Base-by-base conservation (phyloP, 2,888 invertebrate species). In the Lacanobia oleracea region DNA sequence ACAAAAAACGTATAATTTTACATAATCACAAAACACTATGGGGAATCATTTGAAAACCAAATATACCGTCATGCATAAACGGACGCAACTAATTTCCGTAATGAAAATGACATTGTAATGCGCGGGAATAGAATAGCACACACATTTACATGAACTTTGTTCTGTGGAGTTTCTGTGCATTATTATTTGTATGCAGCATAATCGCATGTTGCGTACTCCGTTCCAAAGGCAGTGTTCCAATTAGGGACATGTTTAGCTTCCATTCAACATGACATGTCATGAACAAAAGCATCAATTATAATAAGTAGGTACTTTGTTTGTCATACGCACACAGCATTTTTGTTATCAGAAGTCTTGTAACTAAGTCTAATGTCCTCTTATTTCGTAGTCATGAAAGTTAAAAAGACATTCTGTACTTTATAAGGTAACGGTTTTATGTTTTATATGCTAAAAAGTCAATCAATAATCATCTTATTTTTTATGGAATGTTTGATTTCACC, bases 121-220 rank as follows among this genome's bases (percentile, higher is more conserved):
- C 48, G 69, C 62, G 75, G 68, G 60, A 72, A 79, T 77, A 61
- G 72, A 65, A 83, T 72, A 68, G 67, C 67, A 67, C 51, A 64
- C 66, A 65, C 77, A 76, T 81, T 80, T 74, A 82, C 73, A 77
- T 82, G 81, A 77, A 85, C 83, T 85, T 84, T 84, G 83, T 82
- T 77, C 77, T 40, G 54, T 66, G 45, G 43, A 59, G 67, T 73
- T 59, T 64, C 64, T 67, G 75, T 77, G 77, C 67, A 74, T 71
- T 78, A 64, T 67, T 45, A 53, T 66, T 50, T 67, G 68, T 67
- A 80, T 76, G 59, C 65, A 67, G 50, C 33, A 37, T 65, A 69
- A 77, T 73, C 63, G 37, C 63, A 77, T 60, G 60, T 45, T 60
- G 63, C 56, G 60, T 62, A 37, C 60, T 72, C 48, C 12, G 48